phyloP scores from a whole-genome alignment of 2,888 invertebrate species.

The Ommatoiulus sabulosus region DNA sequence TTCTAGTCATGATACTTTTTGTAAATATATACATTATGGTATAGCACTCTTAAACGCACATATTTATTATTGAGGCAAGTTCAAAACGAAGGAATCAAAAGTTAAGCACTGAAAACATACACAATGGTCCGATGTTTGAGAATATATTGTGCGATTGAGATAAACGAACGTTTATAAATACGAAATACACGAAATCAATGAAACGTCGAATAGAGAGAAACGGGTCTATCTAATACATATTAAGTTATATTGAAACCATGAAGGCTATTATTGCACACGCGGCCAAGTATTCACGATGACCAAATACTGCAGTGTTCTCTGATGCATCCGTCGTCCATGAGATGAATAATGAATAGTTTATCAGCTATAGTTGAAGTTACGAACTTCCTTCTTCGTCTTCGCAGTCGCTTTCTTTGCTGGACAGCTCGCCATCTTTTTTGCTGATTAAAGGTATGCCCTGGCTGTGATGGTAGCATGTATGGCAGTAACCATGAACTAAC shows the following conservation, averaged over 20 bases:
- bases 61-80: not conserved
- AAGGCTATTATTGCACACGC: constrained; percentile 17
- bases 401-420: constrained; percentile 55
- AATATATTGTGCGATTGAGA: not conserved
- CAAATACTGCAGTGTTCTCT: not conserved
- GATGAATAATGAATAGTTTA: constrained; percentile 35
- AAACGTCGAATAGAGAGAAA: not conserved
- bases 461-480: constrained; percentile 58
- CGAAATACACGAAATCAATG: not conserved
- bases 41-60: not conserved
- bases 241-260: not conserved
- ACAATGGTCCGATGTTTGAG: not conserved
- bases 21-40: not conserved
- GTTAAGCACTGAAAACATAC: not conserved
- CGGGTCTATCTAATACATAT: not conserved
- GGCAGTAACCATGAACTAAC: constrained; percentile 60
- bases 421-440: constrained; percentile 57
- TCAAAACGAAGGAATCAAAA: not conserved
- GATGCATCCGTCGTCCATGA: not conserved
- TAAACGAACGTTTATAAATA: not conserved
- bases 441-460: constrained; percentile 59
- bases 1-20: too few species aligned
- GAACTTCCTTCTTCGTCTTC: constrained; percentile 57
- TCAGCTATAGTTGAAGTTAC: not conserved
- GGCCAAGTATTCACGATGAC: constrained; percentile 39